Conservation (phyloP, 2,113 vertebrate genomes). For the Trematocara unimaculatum region DNA sequence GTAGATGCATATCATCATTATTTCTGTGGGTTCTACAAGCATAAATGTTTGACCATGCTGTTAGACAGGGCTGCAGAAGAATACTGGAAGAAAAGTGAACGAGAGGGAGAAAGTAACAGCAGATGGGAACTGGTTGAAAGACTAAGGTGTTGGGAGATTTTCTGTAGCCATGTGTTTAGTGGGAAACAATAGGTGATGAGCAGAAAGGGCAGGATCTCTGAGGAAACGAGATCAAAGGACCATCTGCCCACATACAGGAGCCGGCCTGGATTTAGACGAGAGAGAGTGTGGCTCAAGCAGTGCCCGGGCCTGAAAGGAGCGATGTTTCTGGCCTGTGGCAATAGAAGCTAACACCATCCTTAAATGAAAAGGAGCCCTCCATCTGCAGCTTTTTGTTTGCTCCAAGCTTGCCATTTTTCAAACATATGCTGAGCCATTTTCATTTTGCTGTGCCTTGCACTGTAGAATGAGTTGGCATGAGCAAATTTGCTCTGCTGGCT, state of each 20-base stretch:
- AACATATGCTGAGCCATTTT: slow-evolving; percentile 23
- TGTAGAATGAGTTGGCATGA: slow-evolving; percentile 1
- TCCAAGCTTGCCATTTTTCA: slow-evolving; percentile 17
- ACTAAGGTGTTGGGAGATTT: slow-evolving; percentile 1
- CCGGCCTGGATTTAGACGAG: slow-evolving; percentile 14
- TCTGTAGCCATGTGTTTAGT: slow-evolving; percentile 35
- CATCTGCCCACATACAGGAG: slow-evolving; percentile 63
- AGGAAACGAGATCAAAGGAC: slow-evolving; percentile 71
- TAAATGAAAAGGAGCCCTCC: slow-evolving; percentile 33
- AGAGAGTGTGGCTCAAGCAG: slow-evolving; percentile 11
- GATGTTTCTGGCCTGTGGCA: slow-evolving; percentile 43
- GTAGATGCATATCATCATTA: neutral
- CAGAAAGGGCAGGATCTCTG: slow-evolving; percentile 63
- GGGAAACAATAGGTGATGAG: slow-evolving; percentile 57
- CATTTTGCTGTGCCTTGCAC: slow-evolving; percentile 10
- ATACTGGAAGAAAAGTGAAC: slow-evolving; percentile 4
- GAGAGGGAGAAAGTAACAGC: neutral
- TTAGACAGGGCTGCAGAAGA: neutral
- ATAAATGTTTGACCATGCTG: neutral
- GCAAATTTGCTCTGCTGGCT: slow-evolving; percentile 9
- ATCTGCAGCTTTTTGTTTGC: slow-evolving; percentile 37
- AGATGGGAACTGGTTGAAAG: neutral
- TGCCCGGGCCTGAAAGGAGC: slow-evolving; percentile 18
- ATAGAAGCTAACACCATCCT: slow-evolving; percentile 26
- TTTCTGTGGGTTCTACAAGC: neutral